Base-by-base conservation (phyloP, 2,113 vertebrate genomes). In the Ursus arctos region DNA sequence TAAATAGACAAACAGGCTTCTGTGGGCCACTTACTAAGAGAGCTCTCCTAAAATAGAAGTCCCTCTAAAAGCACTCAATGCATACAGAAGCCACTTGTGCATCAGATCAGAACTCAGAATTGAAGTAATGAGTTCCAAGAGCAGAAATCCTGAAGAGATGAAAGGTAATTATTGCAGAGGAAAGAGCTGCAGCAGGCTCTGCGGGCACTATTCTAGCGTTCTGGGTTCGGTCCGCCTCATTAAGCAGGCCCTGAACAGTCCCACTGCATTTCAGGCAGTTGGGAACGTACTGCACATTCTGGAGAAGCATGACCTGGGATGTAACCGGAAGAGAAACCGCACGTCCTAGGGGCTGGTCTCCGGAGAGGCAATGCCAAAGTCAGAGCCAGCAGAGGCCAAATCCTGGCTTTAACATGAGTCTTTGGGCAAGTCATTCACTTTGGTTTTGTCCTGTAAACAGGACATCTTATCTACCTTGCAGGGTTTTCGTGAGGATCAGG, bases 1-100 rank as follows among this genome's bases (percentile, higher is more conserved):
- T 82, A 88, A 89, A 88, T 10, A 95, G 88, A 88, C 67, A 96
- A 61, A 61, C 11, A 7, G 77, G n/a, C 21, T 47, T 67, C 11
- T 7, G 22, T 1, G 57, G 94, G 81, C 33, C 2, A 1, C 24
- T 94, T 76, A 53, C 33, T 92, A 53, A 93, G 22, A 76, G 93
- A 92, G 33, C 13, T 1, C 31, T 94, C 93, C 88, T 31, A 67
- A 94, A 86, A 95, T 36, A 98, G 85, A 91, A 91, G 59, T 12
- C 59, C 51, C 40, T 72, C 59, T 67, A 24, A 80, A 79, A 82
- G 63, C 13, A 77, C 57, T 53, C 61, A 79, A 19, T 89, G 57
- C 36, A 71, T 36, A 65, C 26, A 94, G 47, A 88, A 82, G 67
- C 13, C 55, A 95, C 63, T 49, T 67, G 47, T 10, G 31, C 81